These are phyloP conservation scores for Danionella dracula DNA, from an alignment of 2,797 vertebrate genomes.

Conservation along the genomic window DNA sequence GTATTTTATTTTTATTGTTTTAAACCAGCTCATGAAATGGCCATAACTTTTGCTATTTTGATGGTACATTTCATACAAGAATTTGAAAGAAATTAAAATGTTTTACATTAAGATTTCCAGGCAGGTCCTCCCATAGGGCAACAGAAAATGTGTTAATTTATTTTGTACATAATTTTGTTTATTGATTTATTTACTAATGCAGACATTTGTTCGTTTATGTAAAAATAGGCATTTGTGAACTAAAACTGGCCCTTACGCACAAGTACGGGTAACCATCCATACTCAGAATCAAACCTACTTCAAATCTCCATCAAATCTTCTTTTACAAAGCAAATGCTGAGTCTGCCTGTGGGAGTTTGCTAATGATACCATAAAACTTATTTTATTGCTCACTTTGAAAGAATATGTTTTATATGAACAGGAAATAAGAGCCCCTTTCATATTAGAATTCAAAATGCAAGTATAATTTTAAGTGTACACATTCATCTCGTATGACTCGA, in stretches of 20 bases:
- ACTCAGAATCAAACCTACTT: constrained; percentile 30
- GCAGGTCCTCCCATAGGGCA: too few species aligned
- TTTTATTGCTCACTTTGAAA: constrained; percentile 52
- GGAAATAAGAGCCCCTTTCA: constrained; percentile 40
- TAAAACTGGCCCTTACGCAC: neutral
- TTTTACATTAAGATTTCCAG: too few species aligned
- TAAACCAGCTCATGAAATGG: too few species aligned
- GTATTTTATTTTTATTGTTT: too few species aligned
- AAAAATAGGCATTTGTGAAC: too few species aligned
- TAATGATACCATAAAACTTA: constrained; percentile 49
- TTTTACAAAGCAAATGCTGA: constrained; percentile 44
- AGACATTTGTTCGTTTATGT: too few species aligned
- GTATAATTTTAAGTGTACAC: constrained; percentile 30
- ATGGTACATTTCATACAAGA: too few species aligned
- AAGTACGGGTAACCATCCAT: neutral
- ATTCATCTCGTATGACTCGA: constrained; percentile 28
- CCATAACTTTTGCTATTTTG: too few species aligned
- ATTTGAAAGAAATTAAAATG: too few species aligned
- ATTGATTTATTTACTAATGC: too few species aligned
- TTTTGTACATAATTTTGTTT: too few species aligned
- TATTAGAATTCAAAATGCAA: constrained; percentile 42
- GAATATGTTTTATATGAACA: constrained; percentile 46
- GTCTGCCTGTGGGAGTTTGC: constrained; percentile 41
- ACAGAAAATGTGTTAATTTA: too few species aligned
- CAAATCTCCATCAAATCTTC: constrained; percentile 34